Base-by-base conservation (phyloP, 1,140 invertebrate species). In the Chlorops oryzae region DNA sequence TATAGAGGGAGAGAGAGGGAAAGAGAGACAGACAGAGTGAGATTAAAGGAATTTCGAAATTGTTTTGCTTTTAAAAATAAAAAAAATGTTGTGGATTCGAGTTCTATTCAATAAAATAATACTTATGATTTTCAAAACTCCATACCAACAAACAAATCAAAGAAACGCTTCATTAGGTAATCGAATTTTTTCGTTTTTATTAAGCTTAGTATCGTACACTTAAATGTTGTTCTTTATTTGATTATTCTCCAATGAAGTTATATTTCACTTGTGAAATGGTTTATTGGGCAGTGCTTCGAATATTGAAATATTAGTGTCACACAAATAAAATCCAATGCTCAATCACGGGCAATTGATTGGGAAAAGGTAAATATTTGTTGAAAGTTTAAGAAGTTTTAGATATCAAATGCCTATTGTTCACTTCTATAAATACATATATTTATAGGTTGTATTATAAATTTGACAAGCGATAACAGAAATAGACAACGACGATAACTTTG, bases 241-340 rank as follows among this genome's bases (percentile, higher is more conserved):
- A n/a, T n/a, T n/a, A n/a, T n/a, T n/a, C n/a, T n/a, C n/a, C n/a
- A n/a, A n/a, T n/a, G n/a, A n/a, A n/a, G n/a, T n/a, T n/a, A n/a
- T n/a, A n/a, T n/a, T n/a, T n/a, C n/a, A n/a, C n/a, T n/a, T n/a
- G n/a, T n/a, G n/a, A n/a, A n/a, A n/a, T n/a, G n/a, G n/a, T n/a
- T n/a, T 45, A 20, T 18, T 45, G 42, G 42, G 42, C 34, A n/a
- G 28, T 45, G 42, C 42, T 32, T 20, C 25, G 42, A 45, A 45
- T 45, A 21, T 45, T 17, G 20, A 15, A 18, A 17, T 32, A 21
- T 17, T 20, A 45, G 34, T 45, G 24, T 18, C 25, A 45, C 34
- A 45, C 28, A 18, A 23, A 42, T 37, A 13, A 28, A 17, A 28
- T 28, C 34, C 28, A 45, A 17, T 32, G 34, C 28, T 45, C 34